Conservation (phyloP, 2,797 vertebrate genomes). For the Manis javanica region DNA sequence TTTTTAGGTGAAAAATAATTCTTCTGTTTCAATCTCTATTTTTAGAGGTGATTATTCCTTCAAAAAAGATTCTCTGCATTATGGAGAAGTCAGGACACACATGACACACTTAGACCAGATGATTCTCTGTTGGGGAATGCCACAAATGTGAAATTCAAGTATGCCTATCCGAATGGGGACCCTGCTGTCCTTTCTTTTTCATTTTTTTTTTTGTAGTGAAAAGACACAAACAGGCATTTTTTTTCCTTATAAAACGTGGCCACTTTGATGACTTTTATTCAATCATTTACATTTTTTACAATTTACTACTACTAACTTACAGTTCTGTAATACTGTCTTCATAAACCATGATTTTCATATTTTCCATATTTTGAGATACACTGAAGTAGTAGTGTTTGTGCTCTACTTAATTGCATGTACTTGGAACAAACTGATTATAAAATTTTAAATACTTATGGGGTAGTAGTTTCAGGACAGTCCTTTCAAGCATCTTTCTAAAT, state of each 20-base stretch:
- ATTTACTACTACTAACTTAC: neutral
- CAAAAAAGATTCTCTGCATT: neutral
- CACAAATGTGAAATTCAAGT: neutral
- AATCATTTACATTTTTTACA: neutral
- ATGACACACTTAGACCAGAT: neutral
- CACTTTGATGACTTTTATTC: neutral
- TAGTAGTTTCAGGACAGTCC: neutral
- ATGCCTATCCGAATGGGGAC: neutral
- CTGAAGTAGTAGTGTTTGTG: neutral
- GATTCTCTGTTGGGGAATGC: neutral
- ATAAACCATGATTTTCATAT: neutral
- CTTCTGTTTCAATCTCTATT: neutral
- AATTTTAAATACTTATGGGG: neutral
- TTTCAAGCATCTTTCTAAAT: neutral
- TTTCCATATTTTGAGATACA: neutral
- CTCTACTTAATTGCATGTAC: neutral
- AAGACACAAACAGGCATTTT: neutral
- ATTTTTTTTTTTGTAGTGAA: neutral
- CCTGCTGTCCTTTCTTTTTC: neutral
- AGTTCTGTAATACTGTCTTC: neutral
- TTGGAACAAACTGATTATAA: neutral
- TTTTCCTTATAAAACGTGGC: neutral
- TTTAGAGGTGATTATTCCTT: neutral
- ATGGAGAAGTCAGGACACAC: neutral
- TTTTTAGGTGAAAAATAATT: neutral